Evolutionary conservation across 2,797 vertebrate species (phyloP), one percentile per base, ranked within the genome.

Genomic region (Xenentodon cancila): DNA sequence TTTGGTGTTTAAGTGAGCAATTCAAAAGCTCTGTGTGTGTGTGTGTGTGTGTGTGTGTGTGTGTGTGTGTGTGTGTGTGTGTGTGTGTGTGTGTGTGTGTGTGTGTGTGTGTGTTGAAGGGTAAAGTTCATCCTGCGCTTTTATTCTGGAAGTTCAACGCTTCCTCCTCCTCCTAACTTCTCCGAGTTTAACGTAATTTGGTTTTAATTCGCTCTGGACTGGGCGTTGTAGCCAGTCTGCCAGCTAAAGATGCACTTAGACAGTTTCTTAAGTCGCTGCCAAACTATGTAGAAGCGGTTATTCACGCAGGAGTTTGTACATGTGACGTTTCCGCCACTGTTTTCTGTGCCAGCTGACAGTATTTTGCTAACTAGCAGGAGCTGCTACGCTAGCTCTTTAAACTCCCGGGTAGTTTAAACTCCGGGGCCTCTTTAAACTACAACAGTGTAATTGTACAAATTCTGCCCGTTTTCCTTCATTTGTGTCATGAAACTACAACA

Each of bases 171-270:
- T 0, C n/a, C 21, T 47, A 12, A 12, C 22, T 18, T 12, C 6
- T 0, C 45, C 2, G 1, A 9, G 0, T 55, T 55, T 15, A 46
- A 12, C 16, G n/a, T 4, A 1, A 17, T 27, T 4, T 32, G 50
- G 42, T 59, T 63, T 4, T 21, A 17, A 58, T 43, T 2, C 46
- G 25, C 63, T 64, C 50, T 8, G 64, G 55, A 53, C 50, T 77
- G 75, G 84, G 80, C 79, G 81, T 70, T 60, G 66, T 48, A 51
- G 61, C 27, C 51, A 68, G 37, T 32, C 64, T 32, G 67, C 25
- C 22, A 44, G 32, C 4, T 22, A 7, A 18, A 30, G 1, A 1
- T 43, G n/a, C 8, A 22, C 5, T 7, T 0, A 7, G 20, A 16
- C 7, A 53, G 46, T 1, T 21, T 11, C 43, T 18, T 19, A 3